A percentile compares a stretch with the other conserved stretches of the same genome.
Evolutionary conservation across 2,113 vertebrate genomes (phyloP).

Genomic region (Pseudolaguvia tuberculata): DNA sequence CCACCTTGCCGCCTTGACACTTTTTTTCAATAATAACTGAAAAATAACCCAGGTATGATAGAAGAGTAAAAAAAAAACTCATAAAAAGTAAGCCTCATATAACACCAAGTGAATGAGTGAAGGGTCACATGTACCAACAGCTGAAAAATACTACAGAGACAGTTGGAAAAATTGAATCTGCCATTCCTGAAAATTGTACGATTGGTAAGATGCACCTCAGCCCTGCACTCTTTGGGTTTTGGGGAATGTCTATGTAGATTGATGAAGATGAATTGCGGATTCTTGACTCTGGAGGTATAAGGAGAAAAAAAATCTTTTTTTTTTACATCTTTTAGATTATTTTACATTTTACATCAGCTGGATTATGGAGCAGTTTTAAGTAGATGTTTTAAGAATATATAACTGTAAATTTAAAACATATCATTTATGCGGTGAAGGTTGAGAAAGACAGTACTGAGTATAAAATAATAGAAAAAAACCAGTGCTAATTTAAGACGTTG

Average conservation of each 20-base stretch:
- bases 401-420: background rate
- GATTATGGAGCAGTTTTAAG: background rate
- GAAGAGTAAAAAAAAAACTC: slow-evolving; percentile 42
- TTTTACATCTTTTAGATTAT: background rate
- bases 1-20: too few relatives aligned
- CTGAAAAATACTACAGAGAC: slow-evolving; percentile 67
- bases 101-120: slow-evolving; percentile 55
- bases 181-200: slow-evolving; percentile 74
- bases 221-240: slow-evolving; percentile 64
- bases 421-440: background rate
- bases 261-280: slow-evolving; percentile 75
- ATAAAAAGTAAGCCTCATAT: slow-evolving; percentile 56
- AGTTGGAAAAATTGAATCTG: slow-evolving; percentile 73
- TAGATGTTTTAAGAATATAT: background rate
- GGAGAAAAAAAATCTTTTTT: slow-evolving; percentile 28
- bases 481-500: slow-evolving; percentile 16
- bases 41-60: slow-evolving; percentile 40
- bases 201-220: slow-evolving; percentile 71
- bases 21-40: too few relatives aligned
- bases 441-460: background rate
- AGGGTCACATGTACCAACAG: slow-evolving; percentile 67
- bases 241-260: slow-evolving; percentile 66
- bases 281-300: slow-evolving; percentile 47
- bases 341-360: background rate
- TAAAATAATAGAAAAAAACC: background rate